Conservation (phyloP, 1,140 invertebrate genomes). For the Scaptodrosophila lebanonensis region DNA sequence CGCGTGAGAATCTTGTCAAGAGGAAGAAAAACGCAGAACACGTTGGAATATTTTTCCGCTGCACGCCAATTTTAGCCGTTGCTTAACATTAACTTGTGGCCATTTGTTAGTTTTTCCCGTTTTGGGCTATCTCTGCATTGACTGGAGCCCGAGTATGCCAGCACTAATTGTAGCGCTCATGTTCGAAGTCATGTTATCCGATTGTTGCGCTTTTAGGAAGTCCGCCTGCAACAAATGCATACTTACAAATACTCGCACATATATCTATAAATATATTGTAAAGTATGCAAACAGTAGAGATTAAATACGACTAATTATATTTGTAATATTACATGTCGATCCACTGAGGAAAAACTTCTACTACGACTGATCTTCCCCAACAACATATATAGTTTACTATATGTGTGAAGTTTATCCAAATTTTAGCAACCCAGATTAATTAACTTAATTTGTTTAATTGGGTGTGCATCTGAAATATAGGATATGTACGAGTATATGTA, state of each 20-base stretch:
- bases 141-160: constrained; percentile 45
- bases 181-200: constrained; percentile 46
- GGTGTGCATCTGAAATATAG: too few relatives aligned
- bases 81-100: constrained; percentile 49
- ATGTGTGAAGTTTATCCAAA: too few relatives aligned
- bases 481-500: too few relatives aligned
- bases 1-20: constrained; percentile 50
- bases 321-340: too few relatives aligned
- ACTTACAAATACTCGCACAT: background rate
- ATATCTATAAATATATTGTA: too few relatives aligned
- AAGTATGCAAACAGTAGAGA: too few relatives aligned
- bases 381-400: too few relatives aligned
- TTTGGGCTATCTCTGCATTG: constrained; percentile 39
- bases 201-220: constrained; percentile 6
- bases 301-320: too few relatives aligned
- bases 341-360: too few relatives aligned
- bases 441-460: too few relatives aligned
- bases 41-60: constrained; percentile 70
- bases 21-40: constrained; percentile 41
- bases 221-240: constrained; percentile 17
- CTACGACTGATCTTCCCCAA: too few relatives aligned
- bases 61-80: constrained; percentile 69
- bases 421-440: too few relatives aligned
- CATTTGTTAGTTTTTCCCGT: constrained; percentile 57
- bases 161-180: constrained; percentile 63